phyloP scores from a whole-genome alignment of 2,113 vertebrate genomes.

The Hippoglossus stenolepis region DNA sequence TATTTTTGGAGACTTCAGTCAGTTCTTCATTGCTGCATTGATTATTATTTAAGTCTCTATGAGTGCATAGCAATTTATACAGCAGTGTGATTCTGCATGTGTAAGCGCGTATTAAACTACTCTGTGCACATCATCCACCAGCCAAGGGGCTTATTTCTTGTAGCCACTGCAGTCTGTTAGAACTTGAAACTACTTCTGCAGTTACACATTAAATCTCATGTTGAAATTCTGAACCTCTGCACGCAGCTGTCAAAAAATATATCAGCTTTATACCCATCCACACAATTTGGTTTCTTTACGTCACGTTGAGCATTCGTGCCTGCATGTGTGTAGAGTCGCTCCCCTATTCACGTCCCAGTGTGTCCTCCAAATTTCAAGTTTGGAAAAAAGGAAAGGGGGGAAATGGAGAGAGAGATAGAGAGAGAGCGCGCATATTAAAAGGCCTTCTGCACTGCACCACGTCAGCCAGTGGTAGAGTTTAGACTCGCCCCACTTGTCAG shows the following conservation, averaged over 20 bases:
- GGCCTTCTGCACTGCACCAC: conserved; percentile 69
- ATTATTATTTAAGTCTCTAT: conserved; percentile 26
- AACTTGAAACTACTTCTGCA: conserved; percentile 9
- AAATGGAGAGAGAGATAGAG: conserved; percentile 11
- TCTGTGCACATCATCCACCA: not conserved
- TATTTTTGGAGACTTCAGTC: conserved; percentile 30
- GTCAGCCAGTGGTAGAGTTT: conserved; percentile 55
- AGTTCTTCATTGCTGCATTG: conserved; percentile 25
- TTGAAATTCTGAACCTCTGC: conserved; percentile 1
- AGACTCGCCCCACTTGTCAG: conserved; percentile 38
- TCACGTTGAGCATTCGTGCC: conserved; percentile 11
- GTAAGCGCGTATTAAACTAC: conserved; percentile 33
- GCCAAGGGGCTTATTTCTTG: conserved; percentile 6
- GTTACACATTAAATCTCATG: conserved; percentile 6
- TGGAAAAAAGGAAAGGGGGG: not conserved
- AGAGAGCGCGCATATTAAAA: conserved; percentile 27
- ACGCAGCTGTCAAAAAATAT: conserved; percentile 1
- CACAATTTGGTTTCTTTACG: not conserved
- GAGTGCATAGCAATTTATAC: conserved; percentile 13
- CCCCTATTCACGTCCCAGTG: not conserved
- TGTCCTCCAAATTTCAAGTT: conserved; percentile 59
- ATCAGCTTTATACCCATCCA: not conserved
- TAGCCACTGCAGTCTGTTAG: conserved; percentile 4
- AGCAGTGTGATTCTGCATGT: not conserved
- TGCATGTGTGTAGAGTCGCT: conserved; percentile 13